phyloP scores from a whole-genome alignment of 2,888 invertebrate species.

The Axea sp. region DNA sequence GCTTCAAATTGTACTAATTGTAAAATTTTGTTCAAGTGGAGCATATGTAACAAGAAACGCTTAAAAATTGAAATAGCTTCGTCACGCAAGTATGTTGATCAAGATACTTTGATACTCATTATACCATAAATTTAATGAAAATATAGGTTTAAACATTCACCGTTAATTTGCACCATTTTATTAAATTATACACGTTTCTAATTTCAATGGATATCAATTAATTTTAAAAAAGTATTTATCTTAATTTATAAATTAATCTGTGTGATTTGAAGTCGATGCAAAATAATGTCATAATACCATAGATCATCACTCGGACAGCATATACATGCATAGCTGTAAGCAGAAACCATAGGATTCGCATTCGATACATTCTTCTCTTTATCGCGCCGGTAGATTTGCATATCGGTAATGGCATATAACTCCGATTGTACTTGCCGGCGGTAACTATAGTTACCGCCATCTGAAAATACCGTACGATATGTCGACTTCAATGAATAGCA shows the following conservation, averaged over 20 bases:
- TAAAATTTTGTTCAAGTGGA: slow-evolving; percentile 26
- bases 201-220: too few species aligned
- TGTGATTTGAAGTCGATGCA: slow-evolving; percentile 22
- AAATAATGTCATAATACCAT: slow-evolving; percentile 45
- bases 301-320: slow-evolving; percentile 30
- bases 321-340: slow-evolving; percentile 36
- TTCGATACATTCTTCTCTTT: slow-evolving; percentile 66
- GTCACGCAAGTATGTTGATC: too few species aligned
- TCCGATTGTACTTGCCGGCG: slow-evolving; percentile 55
- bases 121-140: too few species aligned
- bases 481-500: slow-evolving; percentile 56
- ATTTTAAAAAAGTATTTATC: too few species aligned
- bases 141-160: too few species aligned
- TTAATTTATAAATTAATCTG: too few species aligned
- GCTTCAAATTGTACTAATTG: slow-evolving; percentile 30
- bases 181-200: too few species aligned
- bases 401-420: slow-evolving; percentile 65
- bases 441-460: slow-evolving; percentile 56
- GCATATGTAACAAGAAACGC: too few species aligned
- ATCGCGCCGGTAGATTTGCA: slow-evolving; percentile 66
- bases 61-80: too few species aligned
- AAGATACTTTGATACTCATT: too few species aligned
- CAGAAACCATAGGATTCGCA: slow-evolving; percentile 65
- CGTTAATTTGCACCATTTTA: too few species aligned
- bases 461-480: slow-evolving; percentile 60